A percentile compares a stretch with the other conserved stretches of the same genome.
Conservation (phyloP, 2,797 vertebrate genomes). For the Lepilemur ruficaudatus region DNA sequence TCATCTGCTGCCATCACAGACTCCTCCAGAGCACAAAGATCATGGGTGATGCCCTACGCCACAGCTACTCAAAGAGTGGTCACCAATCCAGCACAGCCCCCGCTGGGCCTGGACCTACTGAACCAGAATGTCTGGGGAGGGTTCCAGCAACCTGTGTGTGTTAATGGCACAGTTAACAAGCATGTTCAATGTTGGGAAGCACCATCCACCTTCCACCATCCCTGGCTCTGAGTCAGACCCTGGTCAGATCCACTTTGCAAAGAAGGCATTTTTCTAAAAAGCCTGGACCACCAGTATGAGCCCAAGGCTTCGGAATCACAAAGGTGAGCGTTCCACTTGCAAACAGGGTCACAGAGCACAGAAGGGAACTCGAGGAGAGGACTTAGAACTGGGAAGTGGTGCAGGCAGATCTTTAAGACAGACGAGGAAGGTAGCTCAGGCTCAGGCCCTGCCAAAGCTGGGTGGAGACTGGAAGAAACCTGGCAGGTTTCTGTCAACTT, state of each 20-base stretch:
- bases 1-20: not conserved
- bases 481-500: not conserved
- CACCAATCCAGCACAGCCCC: too few relatives aligned
- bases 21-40: not conserved
- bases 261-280: not conserved
- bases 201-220: not conserved
- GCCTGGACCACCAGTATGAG: not conserved
- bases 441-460: not conserved
- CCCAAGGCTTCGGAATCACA: not conserved
- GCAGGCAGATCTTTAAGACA: not conserved
- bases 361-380: not conserved
- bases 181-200: not conserved
- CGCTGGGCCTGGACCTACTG: not conserved
- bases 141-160: not conserved
- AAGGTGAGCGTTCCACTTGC: rapidly evolving
- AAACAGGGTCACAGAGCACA: not conserved
- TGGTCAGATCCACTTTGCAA: not conserved
- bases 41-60: rapidly evolving
- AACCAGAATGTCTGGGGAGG: not conserved
- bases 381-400: not conserved
- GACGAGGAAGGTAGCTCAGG: not conserved
- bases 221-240: not conserved
- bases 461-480: not conserved
- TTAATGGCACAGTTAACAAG: too few relatives aligned
- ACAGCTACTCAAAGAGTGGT: not conserved